Conservation (phyloP, 2,113 vertebrate species). For the Pseudopodoces humilis region DNA sequence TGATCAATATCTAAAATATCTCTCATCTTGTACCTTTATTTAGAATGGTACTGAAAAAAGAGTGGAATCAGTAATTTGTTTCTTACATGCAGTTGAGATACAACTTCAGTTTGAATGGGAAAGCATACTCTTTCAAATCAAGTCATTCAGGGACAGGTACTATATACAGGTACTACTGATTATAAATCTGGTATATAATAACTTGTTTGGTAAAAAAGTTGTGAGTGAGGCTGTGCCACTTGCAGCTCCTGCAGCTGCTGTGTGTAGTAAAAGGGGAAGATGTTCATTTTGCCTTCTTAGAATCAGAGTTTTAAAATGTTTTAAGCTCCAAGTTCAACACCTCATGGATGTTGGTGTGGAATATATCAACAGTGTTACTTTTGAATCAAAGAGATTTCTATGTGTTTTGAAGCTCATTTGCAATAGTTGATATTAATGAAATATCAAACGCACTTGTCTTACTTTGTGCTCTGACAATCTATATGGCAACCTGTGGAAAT, state of each 20-base stretch:
- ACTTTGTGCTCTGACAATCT: not conserved
- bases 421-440: not conserved
- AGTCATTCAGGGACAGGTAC: not conserved
- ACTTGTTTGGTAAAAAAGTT: not conserved
- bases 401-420: not conserved
- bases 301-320: not conserved
- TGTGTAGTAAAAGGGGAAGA: not conserved
- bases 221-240: not conserved
- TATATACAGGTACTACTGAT: not conserved
- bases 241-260: not conserved
- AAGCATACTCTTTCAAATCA: not conserved
- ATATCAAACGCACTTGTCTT: not conserved
- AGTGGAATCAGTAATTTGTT: not conserved
- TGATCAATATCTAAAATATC: not conserved
- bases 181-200: not conserved
- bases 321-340: not conserved
- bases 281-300: not conserved
- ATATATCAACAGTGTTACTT: conserved; percentile 6
- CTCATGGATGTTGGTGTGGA: not conserved
- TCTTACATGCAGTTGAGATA: not conserved
- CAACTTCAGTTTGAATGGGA: not conserved
- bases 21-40: not conserved
- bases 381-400: not conserved
- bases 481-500: not conserved
- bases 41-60: not conserved